Evolutionary conservation across 64 coral and sea anemone species (phyloP), one percentile per base, ranked within the genome.

Genomic region (Actinia equina): DNA sequence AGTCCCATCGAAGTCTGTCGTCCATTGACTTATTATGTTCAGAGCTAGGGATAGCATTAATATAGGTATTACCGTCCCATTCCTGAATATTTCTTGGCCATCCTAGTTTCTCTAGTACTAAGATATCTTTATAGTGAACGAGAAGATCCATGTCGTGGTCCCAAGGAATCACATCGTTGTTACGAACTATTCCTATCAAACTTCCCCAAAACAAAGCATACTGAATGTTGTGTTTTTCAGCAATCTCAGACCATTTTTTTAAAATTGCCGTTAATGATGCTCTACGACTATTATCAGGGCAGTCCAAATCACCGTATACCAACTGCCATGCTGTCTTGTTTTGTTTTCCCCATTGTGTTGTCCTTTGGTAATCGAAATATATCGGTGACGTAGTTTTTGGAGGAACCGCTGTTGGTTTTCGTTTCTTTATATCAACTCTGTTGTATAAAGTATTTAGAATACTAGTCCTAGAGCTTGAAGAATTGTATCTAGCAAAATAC

Each of bases 91-190:
- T 44, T 44, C 83, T 85, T 1, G 83, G 83, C 83, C 83, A 85
- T 22, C 83, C 83, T 85, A 60, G 30, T 85, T 85, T 85, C 56
- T 65, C 43, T 22, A 94, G 59, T 27, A 87, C 18, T 8, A 74
- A 87, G 18, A 90, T 85, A 64, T 94, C 88, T 19, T 81, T 83
- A 12, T 56, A 82, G 9, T 90, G 79, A 12, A 94, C 6, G 1
- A 83, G 25, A 16, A 94, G 44, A 46, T 94, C 93, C 17, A 94
- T 88, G 44, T 94, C 93, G 11, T 87, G 84, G 59, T 94, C 93
- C 25, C 86, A 94, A 16, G 93, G 93, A 1, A 82, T 84, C 3
- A 94, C 17, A 61, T 94, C 93, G 12, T 71, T 87, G 7, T 87
- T 94, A 23, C 93, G 62, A 43, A 94, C 63, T 18, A 83, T 71